These are phyloP conservation scores for Plagodis pulveraria DNA, from an alignment of 2,888 invertebrate species.

Conservation along the genomic window DNA sequence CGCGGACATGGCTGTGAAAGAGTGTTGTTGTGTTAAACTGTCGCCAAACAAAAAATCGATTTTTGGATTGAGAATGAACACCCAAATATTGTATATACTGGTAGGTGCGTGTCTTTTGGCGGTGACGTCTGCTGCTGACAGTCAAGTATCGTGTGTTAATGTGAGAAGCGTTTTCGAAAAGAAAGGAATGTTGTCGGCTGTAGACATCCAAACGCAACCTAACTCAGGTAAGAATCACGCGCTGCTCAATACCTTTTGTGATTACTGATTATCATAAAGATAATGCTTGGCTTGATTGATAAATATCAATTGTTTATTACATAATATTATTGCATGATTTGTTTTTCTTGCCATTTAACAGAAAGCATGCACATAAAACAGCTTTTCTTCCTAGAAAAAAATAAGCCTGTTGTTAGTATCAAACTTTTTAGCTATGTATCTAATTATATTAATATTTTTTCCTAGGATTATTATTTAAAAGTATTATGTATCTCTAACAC, in stretches of 20 bases:
- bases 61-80: conserved; percentile 77
- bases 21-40: conserved; percentile 81
- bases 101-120: conserved; percentile 69
- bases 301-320: too few relatives aligned
- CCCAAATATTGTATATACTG: conserved; percentile 77
- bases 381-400: too few relatives aligned
- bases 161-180: conserved; percentile 79
- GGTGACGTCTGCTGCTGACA: conserved; percentile 63
- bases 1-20: conserved; percentile 78
- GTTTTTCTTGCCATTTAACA: too few relatives aligned
- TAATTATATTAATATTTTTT: too few relatives aligned
- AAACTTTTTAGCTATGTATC: too few relatives aligned
- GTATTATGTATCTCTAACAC: too few relatives aligned
- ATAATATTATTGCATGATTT: conserved; percentile 41
- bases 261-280: conserved; percentile 55
- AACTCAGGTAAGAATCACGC: conserved; percentile 80
- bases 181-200: conserved; percentile 78
- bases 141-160: conserved; percentile 77
- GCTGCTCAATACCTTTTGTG: conserved; percentile 46
- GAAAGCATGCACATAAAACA: too few relatives aligned
- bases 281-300: conserved; percentile 38
- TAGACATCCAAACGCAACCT: conserved; percentile 78
- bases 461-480: too few relatives aligned
- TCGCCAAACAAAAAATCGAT: conserved; percentile 83
- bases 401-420: too few relatives aligned